A percentile compares a stretch with the other conserved stretches of the same genome.
Evolutionary conservation across 2,888 invertebrate species (phyloP).

Genomic region (Tolmerus cingulatus): DNA sequence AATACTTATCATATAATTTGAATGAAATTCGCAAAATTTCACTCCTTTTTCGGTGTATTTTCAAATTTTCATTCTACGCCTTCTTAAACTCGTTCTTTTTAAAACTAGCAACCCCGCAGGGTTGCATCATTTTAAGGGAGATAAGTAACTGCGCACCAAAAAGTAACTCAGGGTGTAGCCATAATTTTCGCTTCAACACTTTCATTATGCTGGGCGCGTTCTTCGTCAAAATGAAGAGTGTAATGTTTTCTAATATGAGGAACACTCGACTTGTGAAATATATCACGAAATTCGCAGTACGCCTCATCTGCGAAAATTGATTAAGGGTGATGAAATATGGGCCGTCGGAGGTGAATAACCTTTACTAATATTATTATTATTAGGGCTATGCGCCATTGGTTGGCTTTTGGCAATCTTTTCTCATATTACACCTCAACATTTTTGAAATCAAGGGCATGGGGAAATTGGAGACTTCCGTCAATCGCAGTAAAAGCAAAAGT

Average conservation of each 20-base stretch:
- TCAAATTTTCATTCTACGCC: background rate
- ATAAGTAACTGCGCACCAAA: background rate
- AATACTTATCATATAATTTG: too few species aligned
- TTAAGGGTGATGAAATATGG: background rate
- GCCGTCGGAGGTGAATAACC: background rate
- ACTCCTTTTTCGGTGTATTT: background rate
- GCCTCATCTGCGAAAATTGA: background rate
- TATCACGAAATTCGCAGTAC: background rate
- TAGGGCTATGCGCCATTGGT: background rate
- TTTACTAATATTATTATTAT: background rate
- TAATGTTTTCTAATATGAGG: background rate
- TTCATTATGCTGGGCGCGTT: background rate
- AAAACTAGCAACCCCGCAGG: background rate
- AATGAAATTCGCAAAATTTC: too few species aligned
- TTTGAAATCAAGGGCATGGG: background rate
- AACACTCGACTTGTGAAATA: background rate
- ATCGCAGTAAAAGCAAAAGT: background rate
- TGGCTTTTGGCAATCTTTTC: background rate
- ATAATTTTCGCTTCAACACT: background rate
- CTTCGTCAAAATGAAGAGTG: background rate
- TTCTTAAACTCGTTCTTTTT: background rate
- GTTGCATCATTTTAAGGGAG: background rate
- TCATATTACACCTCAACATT: background rate
- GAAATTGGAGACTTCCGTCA: background rate
- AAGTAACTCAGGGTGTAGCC: background rate